A percentile compares a stretch with the other conserved stretches of the same genome.
phyloP scores from a whole-genome alignment of 2,797 vertebrate genomes.

The Pangasius macronema region DNA sequence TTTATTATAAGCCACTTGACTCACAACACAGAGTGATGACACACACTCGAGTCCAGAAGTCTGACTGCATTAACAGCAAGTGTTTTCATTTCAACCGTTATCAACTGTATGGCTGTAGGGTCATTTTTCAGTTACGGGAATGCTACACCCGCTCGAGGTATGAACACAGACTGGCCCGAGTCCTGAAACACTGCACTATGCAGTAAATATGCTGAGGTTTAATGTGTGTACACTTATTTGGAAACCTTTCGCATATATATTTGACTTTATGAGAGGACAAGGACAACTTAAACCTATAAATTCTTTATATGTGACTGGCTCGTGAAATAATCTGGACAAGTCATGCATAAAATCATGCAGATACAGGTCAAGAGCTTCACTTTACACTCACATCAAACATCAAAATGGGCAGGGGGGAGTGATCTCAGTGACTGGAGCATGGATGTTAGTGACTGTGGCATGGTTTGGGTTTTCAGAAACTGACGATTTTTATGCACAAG shows the following conservation, averaged over 20 bases:
- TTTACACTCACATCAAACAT: neutral
- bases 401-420: neutral
- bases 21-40: constrained; percentile 17
- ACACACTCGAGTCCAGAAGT: constrained; percentile 14
- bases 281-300: too few relatives aligned
- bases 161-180: neutral
- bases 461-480: neutral
- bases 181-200: neutral
- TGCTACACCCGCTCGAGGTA: neutral
- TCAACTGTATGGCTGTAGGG: neutral
- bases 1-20: constrained; percentile 25
- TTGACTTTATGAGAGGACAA: too few relatives aligned
- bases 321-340: too few relatives aligned
- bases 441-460: neutral
- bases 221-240: too few relatives aligned
- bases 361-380: neutral
- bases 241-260: too few relatives aligned
- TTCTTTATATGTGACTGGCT: too few relatives aligned
- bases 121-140: neutral
- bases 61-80: neutral
- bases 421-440: neutral
- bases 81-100: neutral
- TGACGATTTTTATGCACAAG: too few relatives aligned
- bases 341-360: neutral
- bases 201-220: neutral